Percentiles rank a stretch among this genome's conserved stretches.
Evolutionary conservation across 2,797 vertebrate genomes (phyloP).

Genomic region (Todus mexicanus): DNA sequence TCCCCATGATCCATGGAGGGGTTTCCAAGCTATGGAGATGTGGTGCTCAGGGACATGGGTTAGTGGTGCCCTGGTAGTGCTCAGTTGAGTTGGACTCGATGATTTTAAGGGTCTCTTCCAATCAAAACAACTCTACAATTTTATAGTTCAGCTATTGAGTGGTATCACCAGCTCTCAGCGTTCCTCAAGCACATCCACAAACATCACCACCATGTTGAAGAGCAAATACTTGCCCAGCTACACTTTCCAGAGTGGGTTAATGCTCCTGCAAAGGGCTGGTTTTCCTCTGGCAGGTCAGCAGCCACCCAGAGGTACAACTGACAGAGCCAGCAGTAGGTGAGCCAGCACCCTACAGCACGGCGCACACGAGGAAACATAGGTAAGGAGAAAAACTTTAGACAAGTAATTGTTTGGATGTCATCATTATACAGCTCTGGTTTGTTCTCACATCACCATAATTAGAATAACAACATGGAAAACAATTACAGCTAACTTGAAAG

Average conservation of each 20-base stretch:
- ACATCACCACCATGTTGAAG: too few species aligned
- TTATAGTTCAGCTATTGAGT: background rate
- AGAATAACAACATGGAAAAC: background rate
- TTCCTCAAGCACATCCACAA: background rate
- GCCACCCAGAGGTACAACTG: background rate
- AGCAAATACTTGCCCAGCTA: background rate
- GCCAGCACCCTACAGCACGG: background rate
- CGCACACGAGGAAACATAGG: background rate
- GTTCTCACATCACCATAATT: background rate
- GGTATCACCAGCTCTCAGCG: background rate
- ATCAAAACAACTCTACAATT: background rate
- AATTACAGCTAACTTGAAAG: background rate
- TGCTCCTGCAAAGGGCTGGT: accelerated
- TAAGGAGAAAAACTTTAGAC: background rate
- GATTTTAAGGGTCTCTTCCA: background rate
- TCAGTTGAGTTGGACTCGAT: background rate
- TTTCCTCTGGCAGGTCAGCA: background rate
- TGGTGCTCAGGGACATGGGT: background rate
- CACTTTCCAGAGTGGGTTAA: accelerated
- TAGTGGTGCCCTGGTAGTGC: background rate
- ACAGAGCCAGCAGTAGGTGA: accelerated
- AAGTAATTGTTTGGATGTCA: background rate
- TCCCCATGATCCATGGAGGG: background rate
- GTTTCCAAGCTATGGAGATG: background rate
- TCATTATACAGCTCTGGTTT: background rate